Evolutionary conservation across 2,888 invertebrate genomes (phyloP).

Genomic region (Rhingia campestris): DNA sequence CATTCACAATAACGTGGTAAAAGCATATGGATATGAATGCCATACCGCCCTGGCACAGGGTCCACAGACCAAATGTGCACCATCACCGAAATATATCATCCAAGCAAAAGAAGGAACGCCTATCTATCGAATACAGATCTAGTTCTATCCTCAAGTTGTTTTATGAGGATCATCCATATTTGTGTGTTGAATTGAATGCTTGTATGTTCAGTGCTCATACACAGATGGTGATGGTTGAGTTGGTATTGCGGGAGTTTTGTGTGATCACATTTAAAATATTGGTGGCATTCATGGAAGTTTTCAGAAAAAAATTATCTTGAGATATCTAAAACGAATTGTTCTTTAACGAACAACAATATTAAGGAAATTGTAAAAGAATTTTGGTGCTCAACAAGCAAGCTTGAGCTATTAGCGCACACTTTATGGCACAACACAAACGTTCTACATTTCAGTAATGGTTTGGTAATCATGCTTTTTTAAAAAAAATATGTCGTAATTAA

Average conservation of each 20-base stretch:
- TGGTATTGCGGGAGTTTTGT: background rate
- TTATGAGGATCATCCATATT: slow-evolving; percentile 66
- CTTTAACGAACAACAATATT: too few species aligned
- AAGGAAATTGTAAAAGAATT: too few species aligned
- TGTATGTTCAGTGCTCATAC: background rate
- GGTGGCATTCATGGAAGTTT: too few species aligned
- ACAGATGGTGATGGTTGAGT: background rate
- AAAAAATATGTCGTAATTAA: too few species aligned
- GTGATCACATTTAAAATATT: slow-evolving; percentile 21
- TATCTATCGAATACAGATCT: slow-evolving; percentile 62
- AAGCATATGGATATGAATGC: background rate
- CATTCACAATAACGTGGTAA: slow-evolving; percentile 21
- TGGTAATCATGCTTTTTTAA: too few species aligned
- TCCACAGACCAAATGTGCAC: slow-evolving; percentile 14
- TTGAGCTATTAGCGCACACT: too few species aligned
- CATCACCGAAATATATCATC: slow-evolving; percentile 60
- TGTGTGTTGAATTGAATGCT: slow-evolving; percentile 33
- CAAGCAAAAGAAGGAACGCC: slow-evolving; percentile 38
- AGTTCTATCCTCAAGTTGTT: slow-evolving; percentile 61
- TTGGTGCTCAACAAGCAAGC: too few species aligned
- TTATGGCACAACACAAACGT: too few species aligned
- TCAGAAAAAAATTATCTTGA: background rate
- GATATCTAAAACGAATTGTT: too few species aligned
- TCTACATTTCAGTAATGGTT: too few species aligned
- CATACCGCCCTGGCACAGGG: background rate